A percentile compares a stretch with the other conserved stretches of the same genome.
Conservation (phyloP, 2,888 invertebrate genomes). For the Drosophila leonis region DNA sequence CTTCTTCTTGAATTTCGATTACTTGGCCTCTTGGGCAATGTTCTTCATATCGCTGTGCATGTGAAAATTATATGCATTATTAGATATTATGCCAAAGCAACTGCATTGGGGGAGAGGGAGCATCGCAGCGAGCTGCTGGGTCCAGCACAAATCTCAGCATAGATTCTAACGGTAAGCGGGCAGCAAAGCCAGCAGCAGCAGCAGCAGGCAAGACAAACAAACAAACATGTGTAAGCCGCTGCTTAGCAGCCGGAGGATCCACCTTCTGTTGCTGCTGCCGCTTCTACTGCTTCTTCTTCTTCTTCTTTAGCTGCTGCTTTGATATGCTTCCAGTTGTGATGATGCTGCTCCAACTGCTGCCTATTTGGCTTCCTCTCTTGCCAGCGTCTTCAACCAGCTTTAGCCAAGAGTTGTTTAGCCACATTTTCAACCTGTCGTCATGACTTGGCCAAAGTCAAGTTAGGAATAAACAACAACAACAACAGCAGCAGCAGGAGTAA, state of each 20-base stretch:
- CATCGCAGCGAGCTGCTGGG: constrained; percentile 6
- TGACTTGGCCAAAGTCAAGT: constrained; percentile 81
- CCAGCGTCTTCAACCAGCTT: constrained; percentile 41
- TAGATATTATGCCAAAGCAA: constrained; percentile 72
- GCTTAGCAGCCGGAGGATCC: constrained; percentile 74
- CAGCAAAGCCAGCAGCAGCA: constrained; percentile 57
- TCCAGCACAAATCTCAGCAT: constrained; percentile 37
- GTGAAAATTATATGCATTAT: constrained; percentile 81
- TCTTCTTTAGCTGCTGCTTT: constrained; percentile 2
- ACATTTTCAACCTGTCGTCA: constrained; percentile 81
- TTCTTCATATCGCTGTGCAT: constrained; percentile 55
- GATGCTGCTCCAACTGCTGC: constrained; percentile 27
- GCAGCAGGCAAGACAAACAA: constrained; percentile 50
- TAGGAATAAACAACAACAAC: constrained; percentile 56
- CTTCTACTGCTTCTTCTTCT: constrained; percentile 3
- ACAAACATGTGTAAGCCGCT: constrained; percentile 79
- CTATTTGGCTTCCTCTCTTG: constrained; percentile 38
- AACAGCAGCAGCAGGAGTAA: constrained; percentile 29
- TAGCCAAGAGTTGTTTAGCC: constrained; percentile 74
- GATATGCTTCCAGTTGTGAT: constrained; percentile 24
- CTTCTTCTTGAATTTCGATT: constrained; percentile 22
- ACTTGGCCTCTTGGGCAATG: constrained; percentile 19
- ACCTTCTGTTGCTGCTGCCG: constrained; percentile 25
- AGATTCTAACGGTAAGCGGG: constrained; percentile 61
- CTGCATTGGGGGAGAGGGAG: constrained; percentile 8